Evolutionary conservation across 2,888 invertebrate genomes (phyloP), one percentile per base, ranked within the genome.

Genomic region (Yponomeuta cagnagella): DNA sequence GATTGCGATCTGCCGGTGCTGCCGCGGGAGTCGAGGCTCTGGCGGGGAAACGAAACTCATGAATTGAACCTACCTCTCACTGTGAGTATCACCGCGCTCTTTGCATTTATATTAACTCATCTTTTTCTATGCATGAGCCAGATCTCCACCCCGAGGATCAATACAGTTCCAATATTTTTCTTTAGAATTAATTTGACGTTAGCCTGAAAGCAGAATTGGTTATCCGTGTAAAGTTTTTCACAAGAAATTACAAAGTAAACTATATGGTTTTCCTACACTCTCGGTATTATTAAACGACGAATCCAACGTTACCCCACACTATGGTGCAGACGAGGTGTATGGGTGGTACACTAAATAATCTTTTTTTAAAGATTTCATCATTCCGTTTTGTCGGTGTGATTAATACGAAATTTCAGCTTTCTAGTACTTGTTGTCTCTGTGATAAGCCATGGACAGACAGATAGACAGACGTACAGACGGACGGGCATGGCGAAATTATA

Each of bases 31-130:
- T 94, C 95, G 68, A 93, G 94, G 74, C 87, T 95, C 75, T 95
- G 95, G 95, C 93, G 95, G 68, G 95, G 95, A 78, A 95, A 95
- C 80, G 95, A 95, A 82, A 95, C 95, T 23, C 95, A 95, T 79
- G 95, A 95, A 81, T 89, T 95, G 76, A 93, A 93, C 77, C 87
- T 95, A 71, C 95, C 95, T 37, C 92, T 94, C 81, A 94, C 93
- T 92, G 95, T 95, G 88, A 94, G 93, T 89, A 69, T 67, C 67
- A 6, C n/a, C 5, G 15, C 52, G 52, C 52, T 58, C 52, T 58
- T 58, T 58, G 52, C 66, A 66, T 43, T 68, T 58, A 58, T 58
- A 58, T 58, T 58, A 58, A 58, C 52, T 58, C 52, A 69, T 31
- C 30, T 65, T n/a, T 43, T 23, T 58, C 52, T 6, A 58, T 58